Evolutionary conservation across 2,888 invertebrate genomes (phyloP).

Genomic region (Drosophila demipolita): DNA sequence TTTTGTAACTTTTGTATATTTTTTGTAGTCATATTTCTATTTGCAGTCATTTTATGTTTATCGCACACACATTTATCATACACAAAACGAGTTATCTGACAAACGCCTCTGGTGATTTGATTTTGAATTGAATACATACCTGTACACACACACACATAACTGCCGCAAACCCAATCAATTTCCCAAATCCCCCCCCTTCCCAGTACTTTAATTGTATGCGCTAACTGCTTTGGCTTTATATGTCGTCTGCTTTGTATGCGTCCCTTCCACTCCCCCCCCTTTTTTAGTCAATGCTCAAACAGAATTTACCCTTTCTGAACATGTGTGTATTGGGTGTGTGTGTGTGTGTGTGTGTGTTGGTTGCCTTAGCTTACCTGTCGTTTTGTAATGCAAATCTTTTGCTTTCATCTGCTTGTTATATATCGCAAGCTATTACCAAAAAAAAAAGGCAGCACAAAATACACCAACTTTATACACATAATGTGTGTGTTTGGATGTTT

Average conservation of each 20-base stretch:
- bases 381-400: constrained; percentile 80
- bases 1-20: neutral
- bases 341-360: constrained; percentile 20
- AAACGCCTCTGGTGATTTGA: constrained; percentile 42
- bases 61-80: constrained; percentile 22
- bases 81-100: constrained; percentile 35
- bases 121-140: constrained; percentile 50
- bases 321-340: constrained; percentile 20
- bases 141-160: neutral
- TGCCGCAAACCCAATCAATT: constrained; percentile 64
- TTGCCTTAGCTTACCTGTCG: constrained; percentile 64
- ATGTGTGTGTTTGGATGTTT: constrained; percentile 26
- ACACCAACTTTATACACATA: constrained; percentile 6
- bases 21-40: neutral
- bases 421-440: constrained; percentile 77
- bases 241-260: constrained; percentile 35
- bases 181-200: constrained; percentile 9
- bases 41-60: neutral
- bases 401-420: constrained; percentile 80
- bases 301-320: constrained; percentile 47
- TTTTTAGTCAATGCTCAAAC: neutral
- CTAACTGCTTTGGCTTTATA: constrained; percentile 45
- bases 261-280: neutral
- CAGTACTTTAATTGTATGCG: constrained; percentile 48
- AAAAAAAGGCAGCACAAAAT: constrained; percentile 27